These are phyloP conservation scores for Xylota sylvarum DNA, from an alignment of 2,888 invertebrate species.

Conservation along the genomic window DNA sequence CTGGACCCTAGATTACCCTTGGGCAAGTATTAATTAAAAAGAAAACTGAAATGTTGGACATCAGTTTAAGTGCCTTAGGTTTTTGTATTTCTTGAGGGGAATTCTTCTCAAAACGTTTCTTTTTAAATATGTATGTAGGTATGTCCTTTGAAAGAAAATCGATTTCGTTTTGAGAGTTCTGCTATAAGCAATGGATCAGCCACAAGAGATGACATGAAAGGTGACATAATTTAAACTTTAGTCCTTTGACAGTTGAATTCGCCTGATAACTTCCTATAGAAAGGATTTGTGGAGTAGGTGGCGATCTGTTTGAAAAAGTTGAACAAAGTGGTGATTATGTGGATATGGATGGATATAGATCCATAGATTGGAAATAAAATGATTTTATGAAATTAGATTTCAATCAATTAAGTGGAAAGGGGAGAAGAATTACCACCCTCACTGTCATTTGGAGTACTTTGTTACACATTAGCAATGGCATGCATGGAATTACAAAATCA, in stretches of 20 bases:
- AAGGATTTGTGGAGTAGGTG: neutral
- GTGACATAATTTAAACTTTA: neutral
- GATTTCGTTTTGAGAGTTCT: neutral
- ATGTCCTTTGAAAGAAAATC: neutral
- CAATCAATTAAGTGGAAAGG: neutral
- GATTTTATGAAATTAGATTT: neutral
- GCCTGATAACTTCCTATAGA: neutral
- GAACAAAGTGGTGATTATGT: too few species aligned
- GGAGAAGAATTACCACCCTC: too few species aligned
- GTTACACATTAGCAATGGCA: too few species aligned
- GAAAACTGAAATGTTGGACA: constrained; percentile 1
- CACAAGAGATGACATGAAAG: neutral
- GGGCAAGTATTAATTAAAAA: constrained; percentile 17
- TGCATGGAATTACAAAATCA: too few species aligned
- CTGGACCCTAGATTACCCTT: neutral
- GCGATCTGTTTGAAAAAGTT: neutral
- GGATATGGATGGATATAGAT: neutral
- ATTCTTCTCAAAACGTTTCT: neutral
- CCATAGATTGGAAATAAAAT: neutral
- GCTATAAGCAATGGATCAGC: neutral
- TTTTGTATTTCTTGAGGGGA: neutral
- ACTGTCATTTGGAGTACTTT: too few species aligned
- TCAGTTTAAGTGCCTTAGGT: constrained; percentile 6
- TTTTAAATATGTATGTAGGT: neutral
- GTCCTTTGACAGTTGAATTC: neutral